phyloP scores from a whole-genome alignment of 2,888 invertebrate genomes.

The Nineta flava region DNA sequence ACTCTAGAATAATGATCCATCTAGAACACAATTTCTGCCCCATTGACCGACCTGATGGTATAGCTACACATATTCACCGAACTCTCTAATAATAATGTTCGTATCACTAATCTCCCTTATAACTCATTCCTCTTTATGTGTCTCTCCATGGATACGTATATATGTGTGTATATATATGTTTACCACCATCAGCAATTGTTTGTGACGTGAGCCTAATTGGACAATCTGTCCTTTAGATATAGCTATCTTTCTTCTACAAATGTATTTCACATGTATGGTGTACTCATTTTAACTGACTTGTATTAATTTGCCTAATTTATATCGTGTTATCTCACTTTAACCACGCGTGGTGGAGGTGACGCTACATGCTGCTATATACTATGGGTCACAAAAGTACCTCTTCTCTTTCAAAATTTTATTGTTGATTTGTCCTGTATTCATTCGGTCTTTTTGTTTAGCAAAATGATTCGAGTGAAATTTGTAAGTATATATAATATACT shows the following conservation, averaged over 20 bases:
- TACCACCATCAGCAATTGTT: slow-evolving; percentile 20
- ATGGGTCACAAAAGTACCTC: too few relatives aligned
- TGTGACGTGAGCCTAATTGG: slow-evolving; percentile 27
- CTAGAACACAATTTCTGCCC: too few relatives aligned
- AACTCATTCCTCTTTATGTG: neutral
- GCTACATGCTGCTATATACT: too few relatives aligned
- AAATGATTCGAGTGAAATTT: too few relatives aligned
- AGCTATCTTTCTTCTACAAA: slow-evolving; percentile 11
- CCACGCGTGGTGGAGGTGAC: neutral
- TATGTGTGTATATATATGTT: neutral
- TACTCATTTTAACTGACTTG: neutral
- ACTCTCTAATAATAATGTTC: too few relatives aligned
- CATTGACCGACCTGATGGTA: too few relatives aligned
- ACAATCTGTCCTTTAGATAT: slow-evolving; percentile 14
- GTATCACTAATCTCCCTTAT: neutral
- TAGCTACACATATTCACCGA: too few relatives aligned
- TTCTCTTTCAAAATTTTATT: too few relatives aligned
- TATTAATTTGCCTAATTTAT: slow-evolving; percentile 7
- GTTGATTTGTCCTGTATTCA: too few relatives aligned
- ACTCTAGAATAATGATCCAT: too few relatives aligned
- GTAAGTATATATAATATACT: too few relatives aligned
- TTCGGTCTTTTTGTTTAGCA: too few relatives aligned
- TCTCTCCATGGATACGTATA: neutral
- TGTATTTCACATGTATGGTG: slow-evolving; percentile 6
- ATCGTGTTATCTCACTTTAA: slow-evolving; percentile 3